Base-by-base conservation (phyloP, 2,797 vertebrate species). In the Rhinichthys osculus region DNA sequence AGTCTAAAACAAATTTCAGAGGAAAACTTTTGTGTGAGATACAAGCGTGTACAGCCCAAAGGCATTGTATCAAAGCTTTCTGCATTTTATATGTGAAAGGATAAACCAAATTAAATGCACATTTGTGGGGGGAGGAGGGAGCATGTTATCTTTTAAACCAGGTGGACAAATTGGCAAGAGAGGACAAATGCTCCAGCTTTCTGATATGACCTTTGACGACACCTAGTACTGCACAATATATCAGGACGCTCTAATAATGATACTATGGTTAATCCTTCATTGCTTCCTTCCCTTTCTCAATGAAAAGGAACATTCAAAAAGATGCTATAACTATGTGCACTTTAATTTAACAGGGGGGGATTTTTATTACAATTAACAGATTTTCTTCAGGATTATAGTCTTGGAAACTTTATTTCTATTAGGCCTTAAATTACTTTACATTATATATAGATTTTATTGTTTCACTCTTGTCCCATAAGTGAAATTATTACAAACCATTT, bases 111-210 rank as follows among this genome's bases (percentile, higher is more conserved):
- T 84, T 90, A 88, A 90, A 85, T 88, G 87, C 21, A 77, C 54
- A 62, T 7, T 64, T 40, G 21, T 2, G 11, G 30, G 17, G n/a
- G 44, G 81, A 21, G 62, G 35, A 44, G 73, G 3, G 7, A 7
- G 52, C 16, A 69, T 64, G 77, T 94, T 94, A 95, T 95, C 94
- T 91, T 44, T 17, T 33, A 42, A 33, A 0, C 88, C 90, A 85
- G 89, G 90, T 92, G 91, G 86, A 76, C 72, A 7, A 81, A 64
- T 57, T 90, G 89, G 89, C 87, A 89, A 73, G 77, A 88, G 73
- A 21, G n/a, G 17, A 62, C 10, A 81, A 69, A 85, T 62, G 17
- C 73, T 40, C 47, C n/a, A 40, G 4, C 23, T 50, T 64, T 71
- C 66, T 88, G 78, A 85, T 81, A 72, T 13, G 52, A 52, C 30